Percentiles rank a stretch among this genome's conserved stretches.
These are phyloP conservation scores for Scaptomyza flava DNA, from an alignment of 2,888 invertebrate genomes.

Conservation along the genomic window DNA sequence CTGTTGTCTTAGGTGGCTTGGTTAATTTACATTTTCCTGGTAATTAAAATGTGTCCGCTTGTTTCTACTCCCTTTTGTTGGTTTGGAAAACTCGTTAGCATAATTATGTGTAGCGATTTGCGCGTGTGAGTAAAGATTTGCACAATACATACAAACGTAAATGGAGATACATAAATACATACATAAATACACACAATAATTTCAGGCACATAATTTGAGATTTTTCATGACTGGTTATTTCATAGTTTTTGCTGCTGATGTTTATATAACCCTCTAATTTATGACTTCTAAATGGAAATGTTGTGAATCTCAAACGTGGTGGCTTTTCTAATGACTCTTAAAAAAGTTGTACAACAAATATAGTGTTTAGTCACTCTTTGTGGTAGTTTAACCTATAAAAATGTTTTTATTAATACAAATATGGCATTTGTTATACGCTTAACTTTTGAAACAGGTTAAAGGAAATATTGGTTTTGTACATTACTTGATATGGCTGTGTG, in stretches of 20 bases:
- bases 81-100: constrained; percentile 64
- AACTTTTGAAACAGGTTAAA: neutral
- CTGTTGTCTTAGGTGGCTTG: constrained; percentile 71
- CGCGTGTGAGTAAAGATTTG: constrained; percentile 68
- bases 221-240: neutral
- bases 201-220: neutral
- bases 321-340: neutral
- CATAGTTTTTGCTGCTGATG: too few relatives aligned
- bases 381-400: neutral
- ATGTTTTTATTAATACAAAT: too few relatives aligned
- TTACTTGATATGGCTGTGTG: too few relatives aligned
- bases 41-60: constrained; percentile 70
- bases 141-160: constrained; percentile 36
- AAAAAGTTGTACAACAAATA: constrained; percentile 42
- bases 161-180: constrained; percentile 7
- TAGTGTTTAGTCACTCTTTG: constrained; percentile 19
- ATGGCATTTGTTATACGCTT: neutral
- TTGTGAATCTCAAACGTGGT: constrained; percentile 35
- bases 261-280: constrained; percentile 19
- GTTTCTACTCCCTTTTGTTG: neutral
- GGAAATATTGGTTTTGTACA: neutral
- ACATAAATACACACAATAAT: neutral
- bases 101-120: constrained; percentile 80
- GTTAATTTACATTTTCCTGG: constrained; percentile 80
- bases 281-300: constrained; percentile 21